phyloP scores from a whole-genome alignment of 2,113 vertebrate species.

The Sprattus sprattus region DNA sequence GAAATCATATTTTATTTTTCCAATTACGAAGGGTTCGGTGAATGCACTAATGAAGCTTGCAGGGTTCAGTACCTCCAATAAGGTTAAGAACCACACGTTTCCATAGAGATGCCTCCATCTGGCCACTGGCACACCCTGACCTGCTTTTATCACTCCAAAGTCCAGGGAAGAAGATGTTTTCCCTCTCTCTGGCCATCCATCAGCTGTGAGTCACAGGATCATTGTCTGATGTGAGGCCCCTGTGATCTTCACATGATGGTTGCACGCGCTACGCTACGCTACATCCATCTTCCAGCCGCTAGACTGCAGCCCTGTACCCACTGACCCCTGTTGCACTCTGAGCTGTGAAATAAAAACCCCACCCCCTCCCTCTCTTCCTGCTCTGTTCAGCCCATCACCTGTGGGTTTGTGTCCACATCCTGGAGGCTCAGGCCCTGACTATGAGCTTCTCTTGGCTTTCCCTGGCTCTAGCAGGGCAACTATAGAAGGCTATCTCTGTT shows the following conservation, averaged over 20 bases:
- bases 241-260: not conserved
- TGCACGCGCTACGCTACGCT: too few relatives aligned
- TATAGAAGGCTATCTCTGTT: not conserved
- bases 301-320: not conserved
- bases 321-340: not conserved
- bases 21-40: too few relatives aligned
- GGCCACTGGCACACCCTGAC: too few relatives aligned
- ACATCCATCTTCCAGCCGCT: too few relatives aligned
- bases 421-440: not conserved
- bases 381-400: not conserved
- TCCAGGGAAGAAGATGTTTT: not conserved
- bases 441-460: not conserved
- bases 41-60: too few relatives aligned
- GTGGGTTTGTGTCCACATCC: not conserved
- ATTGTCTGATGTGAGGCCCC: not conserved
- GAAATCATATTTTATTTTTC: too few relatives aligned
- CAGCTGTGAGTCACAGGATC: not conserved
- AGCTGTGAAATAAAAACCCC: not conserved
- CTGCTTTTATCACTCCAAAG: too few relatives aligned
- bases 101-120: not conserved
- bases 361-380: not conserved
- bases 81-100: too few relatives aligned
- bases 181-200: not conserved
- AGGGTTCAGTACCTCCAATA: too few relatives aligned
- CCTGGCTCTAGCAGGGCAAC: not conserved